Percentiles rank a stretch among this genome's conserved stretches.
Evolutionary conservation across 2,113 vertebrate species (phyloP).

Genomic region (Natator depressus): DNA sequence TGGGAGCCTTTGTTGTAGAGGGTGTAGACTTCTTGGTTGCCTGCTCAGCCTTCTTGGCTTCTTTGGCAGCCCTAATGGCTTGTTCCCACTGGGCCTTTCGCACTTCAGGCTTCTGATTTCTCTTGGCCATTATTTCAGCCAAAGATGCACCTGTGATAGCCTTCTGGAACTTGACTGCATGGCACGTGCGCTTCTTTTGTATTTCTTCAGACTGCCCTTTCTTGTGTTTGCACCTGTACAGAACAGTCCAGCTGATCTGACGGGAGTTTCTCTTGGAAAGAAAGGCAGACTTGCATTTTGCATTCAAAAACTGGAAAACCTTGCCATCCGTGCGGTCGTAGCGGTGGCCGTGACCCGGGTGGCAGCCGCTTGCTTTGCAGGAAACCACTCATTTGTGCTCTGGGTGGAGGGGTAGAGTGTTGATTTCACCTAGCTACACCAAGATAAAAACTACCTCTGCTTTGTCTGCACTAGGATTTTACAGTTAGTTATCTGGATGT

Average conservation of each 20-base stretch:
- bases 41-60: too few relatives aligned
- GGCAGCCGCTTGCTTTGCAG: not conserved
- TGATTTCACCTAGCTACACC: not conserved
- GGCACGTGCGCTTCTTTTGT: constrained; percentile 94
- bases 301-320: constrained; percentile 99
- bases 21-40: too few relatives aligned
- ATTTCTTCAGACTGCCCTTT: constrained; percentile 99
- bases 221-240: constrained; percentile 98
- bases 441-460: not conserved
- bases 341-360: too few relatives aligned
- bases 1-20: constrained; percentile 78
- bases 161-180: constrained; percentile 96
- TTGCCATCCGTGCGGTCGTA: constrained; percentile 31
- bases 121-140: constrained; percentile 97
- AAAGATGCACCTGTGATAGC: constrained; percentile 97
- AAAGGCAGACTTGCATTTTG: constrained; percentile 97
- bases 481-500: not conserved
- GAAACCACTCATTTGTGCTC: not conserved
- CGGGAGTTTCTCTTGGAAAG: constrained; percentile 98
- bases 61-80: too few relatives aligned
- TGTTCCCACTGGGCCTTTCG: too few relatives aligned
- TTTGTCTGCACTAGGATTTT: not conserved
- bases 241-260: constrained; percentile 98
- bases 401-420: not conserved
- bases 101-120: constrained; percentile 98